A percentile compares a stretch with the other conserved stretches of the same genome.
phyloP scores from a whole-genome alignment of 1,140 invertebrate genomes.

The Scaptomyza graminum region DNA sequence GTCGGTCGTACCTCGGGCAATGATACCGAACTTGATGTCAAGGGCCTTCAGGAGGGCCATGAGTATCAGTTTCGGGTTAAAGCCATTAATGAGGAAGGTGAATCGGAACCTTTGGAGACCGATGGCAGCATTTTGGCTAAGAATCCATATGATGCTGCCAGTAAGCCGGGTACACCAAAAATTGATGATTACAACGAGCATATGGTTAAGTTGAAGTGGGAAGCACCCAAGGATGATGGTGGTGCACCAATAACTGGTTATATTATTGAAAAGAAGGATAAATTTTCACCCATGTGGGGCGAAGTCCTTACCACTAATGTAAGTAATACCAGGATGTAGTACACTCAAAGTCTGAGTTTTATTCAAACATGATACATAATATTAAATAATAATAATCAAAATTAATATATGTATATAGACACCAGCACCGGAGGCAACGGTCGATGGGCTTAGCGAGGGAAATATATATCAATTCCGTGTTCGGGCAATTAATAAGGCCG shows the following conservation, averaged over 20 bases:
- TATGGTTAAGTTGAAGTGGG: slow-evolving; percentile 96
- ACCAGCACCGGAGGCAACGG: slow-evolving; percentile 91
- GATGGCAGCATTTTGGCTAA: slow-evolving; percentile 87
- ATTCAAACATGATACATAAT: too few species aligned
- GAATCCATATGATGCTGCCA: slow-evolving; percentile 89
- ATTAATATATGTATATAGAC: slow-evolving; percentile 84
- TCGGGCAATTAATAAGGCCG: slow-evolving; percentile 96
- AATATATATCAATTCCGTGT: slow-evolving; percentile 97
- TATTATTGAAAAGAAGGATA: slow-evolving; percentile 98
- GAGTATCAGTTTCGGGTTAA: slow-evolving; percentile 98
- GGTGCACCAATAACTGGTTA: slow-evolving; percentile 98
- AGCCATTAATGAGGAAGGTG: slow-evolving; percentile 99
- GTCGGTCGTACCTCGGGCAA: slow-evolving; percentile 90
- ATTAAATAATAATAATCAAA: too few species aligned
- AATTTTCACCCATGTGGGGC: slow-evolving; percentile 94
- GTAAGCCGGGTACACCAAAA: slow-evolving; percentile 94
- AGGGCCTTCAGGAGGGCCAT: slow-evolving; percentile 95
- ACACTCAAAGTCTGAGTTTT: too few species aligned
- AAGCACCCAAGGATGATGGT: slow-evolving; percentile 93
- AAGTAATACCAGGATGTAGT: slow-evolving; percentile 57
- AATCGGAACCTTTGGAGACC: slow-evolving; percentile 97
- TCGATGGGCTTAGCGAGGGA: slow-evolving; percentile 95
- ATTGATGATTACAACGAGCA: slow-evolving; percentile 97
- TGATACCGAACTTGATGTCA: slow-evolving; percentile 95
- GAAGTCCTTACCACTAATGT: slow-evolving; percentile 92